A percentile compares a stretch with the other conserved stretches of the same genome.
These are phyloP conservation scores for Oplegnathus fasciatus DNA, from an alignment of 2,113 vertebrate species.

Conservation along the genomic window DNA sequence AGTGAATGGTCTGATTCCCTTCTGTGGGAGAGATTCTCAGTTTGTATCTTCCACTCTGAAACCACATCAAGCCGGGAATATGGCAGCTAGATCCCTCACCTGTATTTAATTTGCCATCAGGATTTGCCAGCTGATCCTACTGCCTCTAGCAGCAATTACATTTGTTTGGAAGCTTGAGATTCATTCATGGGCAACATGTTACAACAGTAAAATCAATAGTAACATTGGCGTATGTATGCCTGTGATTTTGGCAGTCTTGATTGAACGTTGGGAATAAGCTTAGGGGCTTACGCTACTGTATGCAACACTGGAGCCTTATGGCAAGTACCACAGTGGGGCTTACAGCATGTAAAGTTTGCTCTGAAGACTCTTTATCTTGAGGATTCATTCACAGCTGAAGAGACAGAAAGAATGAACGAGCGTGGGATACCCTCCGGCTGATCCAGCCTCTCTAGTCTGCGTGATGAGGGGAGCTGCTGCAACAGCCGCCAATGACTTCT, in stretches of 20 bases:
- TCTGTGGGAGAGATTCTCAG: constrained; percentile 6
- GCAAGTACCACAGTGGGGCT: constrained; percentile 34
- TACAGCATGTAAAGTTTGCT: constrained; percentile 49
- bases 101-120: constrained; percentile 58
- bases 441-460: constrained; percentile 34
- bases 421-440: constrained; percentile 48
- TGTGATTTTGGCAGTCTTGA: constrained; percentile 36
- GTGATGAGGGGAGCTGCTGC: constrained; percentile 6
- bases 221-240: constrained; percentile 22
- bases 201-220: constrained; percentile 48
- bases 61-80: background rate
- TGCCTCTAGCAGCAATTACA: constrained; percentile 39
- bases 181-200: constrained; percentile 50
- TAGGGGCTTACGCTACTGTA: constrained; percentile 46
- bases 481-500: constrained; percentile 26
- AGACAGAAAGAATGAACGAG: constrained; percentile 37
- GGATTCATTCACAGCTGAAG: constrained; percentile 50
- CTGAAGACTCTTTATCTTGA: constrained; percentile 38
- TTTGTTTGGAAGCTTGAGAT: constrained; percentile 52
- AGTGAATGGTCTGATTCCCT: constrained; percentile 17
- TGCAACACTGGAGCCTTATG: constrained; percentile 21
- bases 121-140: constrained; percentile 47
- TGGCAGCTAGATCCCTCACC: constrained; percentile 26
- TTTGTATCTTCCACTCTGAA: background rate
- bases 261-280: constrained; percentile 43